phyloP scores from a whole-genome alignment of 2,113 vertebrate genomes.

The Cnemophilus loriae region DNA sequence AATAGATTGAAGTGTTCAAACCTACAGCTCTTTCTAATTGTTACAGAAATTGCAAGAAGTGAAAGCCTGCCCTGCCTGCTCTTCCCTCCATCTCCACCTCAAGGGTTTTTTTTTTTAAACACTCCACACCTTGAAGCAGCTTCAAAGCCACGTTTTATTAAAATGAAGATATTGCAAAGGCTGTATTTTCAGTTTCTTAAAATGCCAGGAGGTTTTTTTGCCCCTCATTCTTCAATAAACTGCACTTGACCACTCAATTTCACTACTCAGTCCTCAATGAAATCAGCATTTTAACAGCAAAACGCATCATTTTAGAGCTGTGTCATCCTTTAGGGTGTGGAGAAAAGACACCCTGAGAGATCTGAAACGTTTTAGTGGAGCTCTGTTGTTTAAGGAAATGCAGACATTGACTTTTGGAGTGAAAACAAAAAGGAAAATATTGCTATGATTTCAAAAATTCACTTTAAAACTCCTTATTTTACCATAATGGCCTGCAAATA shows the following conservation, averaged over 20 bases:
- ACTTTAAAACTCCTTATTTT: neutral
- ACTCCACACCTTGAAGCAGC: neutral
- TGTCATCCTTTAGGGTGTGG: neutral
- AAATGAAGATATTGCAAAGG: neutral
- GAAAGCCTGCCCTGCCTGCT: neutral
- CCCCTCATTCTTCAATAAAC: neutral
- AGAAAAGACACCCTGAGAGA: neutral
- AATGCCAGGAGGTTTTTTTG: neutral
- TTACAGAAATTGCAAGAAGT: neutral
- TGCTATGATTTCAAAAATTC: neutral
- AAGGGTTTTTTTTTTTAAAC: neutral
- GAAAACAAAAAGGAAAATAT: neutral
- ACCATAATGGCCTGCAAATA: neutral
- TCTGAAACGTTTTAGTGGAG: neutral
- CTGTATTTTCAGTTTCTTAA: neutral
- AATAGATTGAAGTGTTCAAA: neutral
- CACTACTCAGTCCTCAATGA: neutral
- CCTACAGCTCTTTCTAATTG: neutral
- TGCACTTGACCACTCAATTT: neutral
- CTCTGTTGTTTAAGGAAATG: neutral
- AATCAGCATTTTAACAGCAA: neutral
- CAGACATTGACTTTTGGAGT: neutral
- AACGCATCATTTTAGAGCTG: neutral
- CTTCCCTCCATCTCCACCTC: neutral
- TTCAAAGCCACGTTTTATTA: neutral